Percentiles rank a stretch among this genome's conserved stretches.
Conservation (phyloP, 2,888 invertebrate genomes). For the Liopterus haemorrhoidalis region DNA sequence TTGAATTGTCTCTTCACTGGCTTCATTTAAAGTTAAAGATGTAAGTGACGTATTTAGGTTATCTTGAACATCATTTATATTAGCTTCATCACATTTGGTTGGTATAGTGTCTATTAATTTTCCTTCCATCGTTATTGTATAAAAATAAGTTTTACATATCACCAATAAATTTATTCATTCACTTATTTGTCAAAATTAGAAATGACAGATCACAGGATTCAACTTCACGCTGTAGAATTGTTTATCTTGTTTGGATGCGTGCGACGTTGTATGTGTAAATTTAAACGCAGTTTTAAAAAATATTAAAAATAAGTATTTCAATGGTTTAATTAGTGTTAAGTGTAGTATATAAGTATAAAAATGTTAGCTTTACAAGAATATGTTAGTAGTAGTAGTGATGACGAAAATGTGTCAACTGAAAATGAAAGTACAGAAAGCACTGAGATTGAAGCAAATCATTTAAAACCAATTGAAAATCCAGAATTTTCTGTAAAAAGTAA, state of each 20-base stretch:
- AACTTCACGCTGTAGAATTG: too few species aligned
- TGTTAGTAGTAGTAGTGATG: conserved; percentile 57
- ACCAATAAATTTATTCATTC: too few species aligned
- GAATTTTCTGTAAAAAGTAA: conserved; percentile 54
- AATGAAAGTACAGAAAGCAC: conserved; percentile 38
- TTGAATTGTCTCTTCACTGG: not conserved
- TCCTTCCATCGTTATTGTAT: not conserved
- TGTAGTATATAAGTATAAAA: conserved; percentile 31
- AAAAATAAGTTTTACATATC: too few species aligned
- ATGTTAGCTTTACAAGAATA: conserved; percentile 74
- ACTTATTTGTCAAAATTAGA: too few species aligned
- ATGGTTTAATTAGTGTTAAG: too few species aligned
- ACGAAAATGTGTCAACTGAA: conserved; percentile 53
- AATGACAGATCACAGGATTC: too few species aligned
- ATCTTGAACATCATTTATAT: conserved; percentile 5
- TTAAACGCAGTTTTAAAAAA: too few species aligned
- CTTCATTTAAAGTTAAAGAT: conserved; percentile 4
- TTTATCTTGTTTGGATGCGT: too few species aligned
- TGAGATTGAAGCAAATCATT: conserved; percentile 30
- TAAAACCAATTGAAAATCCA: conserved; percentile 46
- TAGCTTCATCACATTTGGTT: too few species aligned
- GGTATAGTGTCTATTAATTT: too few species aligned
- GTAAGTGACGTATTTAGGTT: conserved; percentile 6
- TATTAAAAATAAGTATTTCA: too few species aligned
- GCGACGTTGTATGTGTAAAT: too few species aligned